phyloP scores from a whole-genome alignment of 2,888 invertebrate genomes.

The Elegia similella region DNA sequence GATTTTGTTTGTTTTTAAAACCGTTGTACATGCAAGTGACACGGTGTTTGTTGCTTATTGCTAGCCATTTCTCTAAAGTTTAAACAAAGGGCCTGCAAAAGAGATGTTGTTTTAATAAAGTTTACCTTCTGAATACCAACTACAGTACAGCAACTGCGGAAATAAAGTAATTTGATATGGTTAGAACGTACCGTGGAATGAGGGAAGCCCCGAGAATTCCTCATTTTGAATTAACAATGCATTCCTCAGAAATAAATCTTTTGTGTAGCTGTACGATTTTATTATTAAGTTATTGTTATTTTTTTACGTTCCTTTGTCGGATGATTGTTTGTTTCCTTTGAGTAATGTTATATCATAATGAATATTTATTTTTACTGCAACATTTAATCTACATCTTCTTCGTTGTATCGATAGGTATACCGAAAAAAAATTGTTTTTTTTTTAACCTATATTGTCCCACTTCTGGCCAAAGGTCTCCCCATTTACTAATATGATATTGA shows the following conservation, averaged over 20 bases:
- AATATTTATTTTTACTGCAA: neutral
- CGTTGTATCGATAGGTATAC: no score
- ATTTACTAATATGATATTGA: no score
- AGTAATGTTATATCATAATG: neutral
- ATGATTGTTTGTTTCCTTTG: neutral
- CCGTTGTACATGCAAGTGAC: no score
- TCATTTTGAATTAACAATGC: constrained; percentile 27
- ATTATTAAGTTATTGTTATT: neutral
- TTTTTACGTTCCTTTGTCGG: neutral
- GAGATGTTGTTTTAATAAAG: neutral
- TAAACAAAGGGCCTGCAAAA: no score
- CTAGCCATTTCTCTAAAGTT: no score
- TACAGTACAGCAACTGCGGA: constrained; percentile 19
- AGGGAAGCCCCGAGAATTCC: constrained; percentile 21
- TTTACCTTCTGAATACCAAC: neutral
- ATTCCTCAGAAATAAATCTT: constrained; percentile 23
- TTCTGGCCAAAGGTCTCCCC: no score
- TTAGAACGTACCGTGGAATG: constrained; percentile 24
- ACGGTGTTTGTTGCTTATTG: no score
- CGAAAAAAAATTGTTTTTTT: no score
- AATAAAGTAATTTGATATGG: constrained; percentile 34
- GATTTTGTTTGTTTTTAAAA: no score
- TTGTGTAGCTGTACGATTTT: constrained; percentile 6
- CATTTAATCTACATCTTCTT: no score
- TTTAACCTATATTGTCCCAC: no score